Evolutionary conservation across 2,113 vertebrate species (phyloP).

Genomic region (Myotis brandtii): DNA sequence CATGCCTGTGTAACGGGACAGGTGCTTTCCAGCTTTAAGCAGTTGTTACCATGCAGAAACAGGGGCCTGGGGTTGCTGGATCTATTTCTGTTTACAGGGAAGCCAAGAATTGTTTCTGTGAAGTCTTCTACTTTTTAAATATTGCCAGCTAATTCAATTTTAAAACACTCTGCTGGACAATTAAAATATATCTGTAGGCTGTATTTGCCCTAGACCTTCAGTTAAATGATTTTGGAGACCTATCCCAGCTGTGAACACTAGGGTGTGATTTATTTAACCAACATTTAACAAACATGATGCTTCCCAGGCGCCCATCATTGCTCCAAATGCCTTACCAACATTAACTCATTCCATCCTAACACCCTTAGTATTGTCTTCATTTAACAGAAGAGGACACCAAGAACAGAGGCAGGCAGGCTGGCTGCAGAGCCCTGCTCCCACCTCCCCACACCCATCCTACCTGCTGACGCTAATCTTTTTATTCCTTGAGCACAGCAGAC

Average conservation of each 20-base stretch:
- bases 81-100: background rate
- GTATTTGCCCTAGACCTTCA: slow-evolving; percentile 22
- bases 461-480: background rate
- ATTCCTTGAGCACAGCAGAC: slow-evolving; percentile 92
- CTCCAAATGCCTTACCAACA: background rate
- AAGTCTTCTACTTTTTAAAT: slow-evolving; percentile 1
- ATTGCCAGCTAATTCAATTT: slow-evolving; percentile 18
- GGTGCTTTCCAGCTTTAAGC: accelerated
- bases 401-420: background rate
- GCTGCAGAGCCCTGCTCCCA: background rate
- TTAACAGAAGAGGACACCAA: background rate
- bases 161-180: background rate
- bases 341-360: background rate
- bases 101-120: background rate
- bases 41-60: background rate
- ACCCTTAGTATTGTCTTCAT: background rate
- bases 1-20: accelerated
- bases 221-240: background rate
- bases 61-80: background rate
- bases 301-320: background rate
- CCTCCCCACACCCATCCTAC: accelerated
- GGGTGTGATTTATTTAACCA: background rate
- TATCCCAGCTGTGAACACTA: background rate
- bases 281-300: background rate
- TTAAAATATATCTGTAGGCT: background rate